Base-by-base conservation (phyloP, 2,888 invertebrate genomes). In the Acrocyrtus sp. region DNA sequence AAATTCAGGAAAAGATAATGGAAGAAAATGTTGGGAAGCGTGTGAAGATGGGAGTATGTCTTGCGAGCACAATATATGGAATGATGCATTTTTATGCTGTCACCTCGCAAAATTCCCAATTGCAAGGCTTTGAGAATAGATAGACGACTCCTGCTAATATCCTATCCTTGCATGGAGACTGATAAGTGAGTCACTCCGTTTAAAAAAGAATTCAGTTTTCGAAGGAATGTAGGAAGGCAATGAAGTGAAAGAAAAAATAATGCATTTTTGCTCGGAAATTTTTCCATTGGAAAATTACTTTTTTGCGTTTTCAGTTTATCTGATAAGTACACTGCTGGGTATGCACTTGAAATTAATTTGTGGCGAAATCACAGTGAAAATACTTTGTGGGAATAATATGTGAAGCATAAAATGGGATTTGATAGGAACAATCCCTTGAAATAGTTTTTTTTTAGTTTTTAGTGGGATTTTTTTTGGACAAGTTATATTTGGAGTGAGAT, bases 191-290 rank as follows among this genome's bases (percentile, higher is more conserved):
- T 19, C 65, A 66, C 57, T 66, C 50, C 19, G 27, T 41, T n/a
- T n/a, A 34, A 58, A 51, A 67, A 58, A 58, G 26, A 58, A 22
- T 66, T 45, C 21, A 58, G 66, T 58, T 57, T 50, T 57, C 27
- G 57, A 51, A 58, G 41, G 50, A 58, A 57, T 58, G 24, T 27
- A 50, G 56, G n/a, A 43, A 48, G n/a, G 48, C 17, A 41, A 56
- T 27, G 24, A 57, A 58, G 57, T 66, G 48, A 57, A 41, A 57
- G 41, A 41, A 24, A n/a, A 29, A 29, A 53, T 17, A 53, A 45
- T 45, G 12, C 17, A 41, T 41, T n/a, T 15, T 41, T 41, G 41
- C n/a, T 17, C 15, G 15, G 41, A 41, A 41, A 41, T n/a, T n/a
- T n/a, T n/a, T n/a, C n/a, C n/a, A n/a, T n/a, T n/a, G n/a, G n/a